Evolutionary conservation across 2,113 vertebrate genomes (phyloP).

Genomic region (Oreotrochilus melanogaster): DNA sequence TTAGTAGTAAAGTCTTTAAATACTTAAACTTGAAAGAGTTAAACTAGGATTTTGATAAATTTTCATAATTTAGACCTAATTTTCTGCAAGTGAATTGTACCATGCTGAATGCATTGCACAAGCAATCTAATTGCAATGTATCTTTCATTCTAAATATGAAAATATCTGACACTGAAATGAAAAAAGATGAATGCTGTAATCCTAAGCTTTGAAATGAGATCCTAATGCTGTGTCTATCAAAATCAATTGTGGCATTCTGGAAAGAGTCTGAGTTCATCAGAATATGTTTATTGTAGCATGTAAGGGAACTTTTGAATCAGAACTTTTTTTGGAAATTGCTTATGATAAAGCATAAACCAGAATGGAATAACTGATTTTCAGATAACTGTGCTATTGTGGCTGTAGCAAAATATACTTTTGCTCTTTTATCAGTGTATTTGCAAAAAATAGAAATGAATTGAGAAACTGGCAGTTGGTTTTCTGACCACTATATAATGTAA

Average conservation of each 20-base stretch:
- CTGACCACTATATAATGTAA: background rate
- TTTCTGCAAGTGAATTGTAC: background rate
- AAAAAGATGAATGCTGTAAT: background rate
- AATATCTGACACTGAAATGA: background rate
- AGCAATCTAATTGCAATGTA: background rate
- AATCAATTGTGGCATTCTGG: background rate
- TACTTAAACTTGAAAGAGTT: background rate
- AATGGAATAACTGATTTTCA: constrained; percentile 36
- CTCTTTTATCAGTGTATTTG: background rate
- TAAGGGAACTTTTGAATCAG: background rate
- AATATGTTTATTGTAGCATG: background rate
- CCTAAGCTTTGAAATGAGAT: constrained; percentile 17
- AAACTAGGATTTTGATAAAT: background rate
- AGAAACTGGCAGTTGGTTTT: background rate
- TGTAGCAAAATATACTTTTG: background rate
- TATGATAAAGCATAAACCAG: background rate
- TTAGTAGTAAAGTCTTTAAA: background rate
- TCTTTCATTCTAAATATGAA: background rate
- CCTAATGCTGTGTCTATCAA: background rate
- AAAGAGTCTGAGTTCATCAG: background rate
- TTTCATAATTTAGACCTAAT: background rate
- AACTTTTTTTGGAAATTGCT: background rate
- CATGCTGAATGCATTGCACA: background rate
- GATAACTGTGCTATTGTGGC: background rate
- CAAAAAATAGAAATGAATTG: background rate